phyloP scores from a whole-genome alignment of 1,140 invertebrate genomes.

The Spodoptera litura region DNA sequence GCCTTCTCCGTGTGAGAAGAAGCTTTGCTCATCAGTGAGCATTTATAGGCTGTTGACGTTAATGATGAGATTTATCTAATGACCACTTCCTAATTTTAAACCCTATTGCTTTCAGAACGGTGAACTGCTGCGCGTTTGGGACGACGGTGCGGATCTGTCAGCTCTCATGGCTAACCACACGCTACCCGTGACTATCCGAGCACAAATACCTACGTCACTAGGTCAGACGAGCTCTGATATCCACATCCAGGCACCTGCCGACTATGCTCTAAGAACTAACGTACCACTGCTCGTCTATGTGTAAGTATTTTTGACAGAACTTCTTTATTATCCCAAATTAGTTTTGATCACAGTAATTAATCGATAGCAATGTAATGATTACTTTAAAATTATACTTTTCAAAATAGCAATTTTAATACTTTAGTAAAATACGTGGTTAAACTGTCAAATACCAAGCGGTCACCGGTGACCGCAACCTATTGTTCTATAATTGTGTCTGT shows the following conservation, averaged over 20 bases:
- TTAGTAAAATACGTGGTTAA: no score
- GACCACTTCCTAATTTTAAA: no score
- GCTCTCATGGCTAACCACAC: constrained; percentile 85
- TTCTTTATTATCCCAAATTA: neutral
- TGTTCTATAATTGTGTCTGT: no score
- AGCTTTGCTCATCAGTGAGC: no score
- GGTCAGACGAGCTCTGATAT: constrained; percentile 89
- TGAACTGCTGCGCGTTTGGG: constrained; percentile 85
- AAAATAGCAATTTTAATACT: no score
- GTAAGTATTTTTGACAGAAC: constrained; percentile 71
- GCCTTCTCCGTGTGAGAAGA: no score
- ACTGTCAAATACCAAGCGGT: no score
- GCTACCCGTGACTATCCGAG: constrained; percentile 87
- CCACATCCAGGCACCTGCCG: constrained; percentile 90
- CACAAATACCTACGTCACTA: constrained; percentile 85
- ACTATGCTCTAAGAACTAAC: constrained; percentile 88
- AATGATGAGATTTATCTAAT: no score
- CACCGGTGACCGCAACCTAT: no score
- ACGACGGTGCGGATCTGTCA: constrained; percentile 87
- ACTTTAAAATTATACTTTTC: no score
- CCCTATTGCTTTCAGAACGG: constrained; percentile 68
- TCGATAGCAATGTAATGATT: no score
- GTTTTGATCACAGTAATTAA: neutral
- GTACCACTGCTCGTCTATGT: constrained; percentile 96
- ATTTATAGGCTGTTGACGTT: no score